Evolutionary conservation across 2,797 vertebrate genomes (phyloP).

Genomic region (Myotis planiceps): DNA sequence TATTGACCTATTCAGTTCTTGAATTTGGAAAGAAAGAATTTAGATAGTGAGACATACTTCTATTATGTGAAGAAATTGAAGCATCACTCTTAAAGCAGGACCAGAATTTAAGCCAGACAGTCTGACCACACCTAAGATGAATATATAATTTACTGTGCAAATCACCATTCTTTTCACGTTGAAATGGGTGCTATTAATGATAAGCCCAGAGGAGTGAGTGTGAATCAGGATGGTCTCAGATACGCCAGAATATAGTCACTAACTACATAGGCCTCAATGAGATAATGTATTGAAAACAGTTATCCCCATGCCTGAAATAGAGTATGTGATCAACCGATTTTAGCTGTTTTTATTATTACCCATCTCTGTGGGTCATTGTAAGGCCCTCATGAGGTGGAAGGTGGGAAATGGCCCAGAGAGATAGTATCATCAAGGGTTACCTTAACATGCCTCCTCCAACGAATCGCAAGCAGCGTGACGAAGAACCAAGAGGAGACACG

Average conservation of each 20-base stretch:
- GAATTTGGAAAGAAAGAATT: slow-evolving; percentile 12
- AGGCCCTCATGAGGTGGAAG: background rate
- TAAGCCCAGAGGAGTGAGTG: background rate
- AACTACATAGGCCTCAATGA: background rate
- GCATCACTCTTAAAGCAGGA: background rate
- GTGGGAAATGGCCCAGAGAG: background rate
- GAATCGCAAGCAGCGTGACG: no score
- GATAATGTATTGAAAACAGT: background rate
- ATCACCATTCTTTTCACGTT: background rate
- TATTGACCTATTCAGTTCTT: background rate
- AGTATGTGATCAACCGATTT: background rate
- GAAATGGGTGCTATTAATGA: background rate
- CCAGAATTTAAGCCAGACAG: background rate
- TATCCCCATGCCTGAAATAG: background rate
- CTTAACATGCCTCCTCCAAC: background rate
- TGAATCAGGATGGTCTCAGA: background rate
- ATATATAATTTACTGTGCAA: background rate
- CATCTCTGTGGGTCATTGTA: background rate
- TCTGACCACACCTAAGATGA: background rate
- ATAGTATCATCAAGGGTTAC: background rate
- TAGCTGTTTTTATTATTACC: background rate
- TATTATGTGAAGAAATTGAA: background rate
- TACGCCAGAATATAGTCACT: background rate
- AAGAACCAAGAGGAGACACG: no score
- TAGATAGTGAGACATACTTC: background rate